These are phyloP conservation scores for Penaeus indicus DNA, from an alignment of 1,140 invertebrate genomes.

Conservation along the genomic window DNA sequence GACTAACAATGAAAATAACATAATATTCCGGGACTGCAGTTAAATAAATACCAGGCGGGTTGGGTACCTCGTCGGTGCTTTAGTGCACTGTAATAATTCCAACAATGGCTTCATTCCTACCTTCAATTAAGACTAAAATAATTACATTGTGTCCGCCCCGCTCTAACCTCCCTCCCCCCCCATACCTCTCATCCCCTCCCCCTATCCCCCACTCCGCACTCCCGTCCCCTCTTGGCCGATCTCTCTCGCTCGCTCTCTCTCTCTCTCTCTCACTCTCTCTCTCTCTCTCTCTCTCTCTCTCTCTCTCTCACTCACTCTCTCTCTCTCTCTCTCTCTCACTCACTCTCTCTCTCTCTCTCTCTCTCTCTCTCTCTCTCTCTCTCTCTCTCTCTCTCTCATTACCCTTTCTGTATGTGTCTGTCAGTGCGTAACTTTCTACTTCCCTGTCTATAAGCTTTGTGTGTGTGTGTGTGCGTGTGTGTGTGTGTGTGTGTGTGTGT, in stretches of 20 bases:
- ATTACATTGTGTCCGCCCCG: conserved; percentile 43
- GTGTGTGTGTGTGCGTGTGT: not conserved
- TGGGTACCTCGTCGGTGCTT: too few relatives aligned
- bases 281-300: not conserved
- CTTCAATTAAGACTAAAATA: conserved; percentile 61
- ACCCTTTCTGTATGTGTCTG: too few relatives aligned
- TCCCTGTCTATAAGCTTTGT: too few relatives aligned
- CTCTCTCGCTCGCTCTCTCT: not conserved
- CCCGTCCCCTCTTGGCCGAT: not conserved
- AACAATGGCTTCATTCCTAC: conserved; percentile 58
- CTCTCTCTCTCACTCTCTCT: conserved; percentile 15
- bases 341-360: too few relatives aligned
- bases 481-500: conserved; percentile 31
- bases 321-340: too few relatives aligned
- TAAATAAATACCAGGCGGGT: too few relatives aligned
- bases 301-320: not conserved
- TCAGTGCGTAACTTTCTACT: too few relatives aligned
- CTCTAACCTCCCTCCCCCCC: not conserved
- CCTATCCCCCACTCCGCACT: not conserved
- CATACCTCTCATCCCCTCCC: not conserved
- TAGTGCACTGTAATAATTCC: conserved; percentile 39
- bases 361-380: too few relatives aligned
- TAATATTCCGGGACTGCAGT: too few relatives aligned
- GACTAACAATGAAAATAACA: too few relatives aligned
- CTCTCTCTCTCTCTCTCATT: too few relatives aligned